These are phyloP conservation scores for Pseudomugil tenellus DNA, from an alignment of 2,797 vertebrate genomes.

Conservation along the genomic window DNA sequence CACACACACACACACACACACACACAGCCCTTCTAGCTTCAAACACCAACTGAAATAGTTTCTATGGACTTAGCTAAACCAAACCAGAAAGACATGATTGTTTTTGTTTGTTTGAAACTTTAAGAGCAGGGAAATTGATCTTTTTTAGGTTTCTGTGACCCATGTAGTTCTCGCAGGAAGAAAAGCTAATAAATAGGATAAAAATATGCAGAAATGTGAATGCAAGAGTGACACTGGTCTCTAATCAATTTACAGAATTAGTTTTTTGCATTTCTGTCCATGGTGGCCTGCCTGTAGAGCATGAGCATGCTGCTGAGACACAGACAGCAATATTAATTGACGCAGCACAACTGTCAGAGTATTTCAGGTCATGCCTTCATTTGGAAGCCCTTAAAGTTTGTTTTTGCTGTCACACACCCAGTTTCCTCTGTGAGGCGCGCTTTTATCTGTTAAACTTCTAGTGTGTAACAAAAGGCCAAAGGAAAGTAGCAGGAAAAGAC, in stretches of 20 bases:
- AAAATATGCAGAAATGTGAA: slow-evolving; percentile 72
- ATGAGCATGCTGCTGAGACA: slow-evolving; percentile 54
- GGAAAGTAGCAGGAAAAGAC: slow-evolving; percentile 74
- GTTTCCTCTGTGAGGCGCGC: slow-evolving; percentile 68
- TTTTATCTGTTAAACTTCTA: slow-evolving; percentile 57
- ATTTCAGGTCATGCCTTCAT: slow-evolving; percentile 51
- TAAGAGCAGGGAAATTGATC: slow-evolving; percentile 68
- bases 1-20: slow-evolving; percentile 51
- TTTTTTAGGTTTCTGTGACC: slow-evolving; percentile 40
- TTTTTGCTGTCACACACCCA: slow-evolving; percentile 52
- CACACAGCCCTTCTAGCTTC: slow-evolving; percentile 82
- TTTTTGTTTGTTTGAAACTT: slow-evolving; percentile 24
- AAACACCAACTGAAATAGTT: slow-evolving; percentile 81
- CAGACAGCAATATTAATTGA: slow-evolving; percentile 60
- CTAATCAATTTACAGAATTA: slow-evolving; percentile 56
- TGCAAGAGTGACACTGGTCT: slow-evolving; percentile 75
- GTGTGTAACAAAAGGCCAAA: slow-evolving; percentile 79
- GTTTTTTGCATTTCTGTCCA: slow-evolving; percentile 68
- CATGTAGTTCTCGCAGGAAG: slow-evolving; percentile 61
- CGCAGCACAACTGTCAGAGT: slow-evolving; percentile 40
- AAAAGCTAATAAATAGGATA: slow-evolving; percentile 61
- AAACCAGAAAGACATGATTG: slow-evolving; percentile 77
- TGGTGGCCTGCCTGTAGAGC: slow-evolving; percentile 64
- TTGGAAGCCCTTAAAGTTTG: slow-evolving; percentile 52
- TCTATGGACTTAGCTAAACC: slow-evolving; percentile 84